Evolutionary conservation across 2,888 invertebrate species (phyloP).

Genomic region (Synergus gifuensis): DNA sequence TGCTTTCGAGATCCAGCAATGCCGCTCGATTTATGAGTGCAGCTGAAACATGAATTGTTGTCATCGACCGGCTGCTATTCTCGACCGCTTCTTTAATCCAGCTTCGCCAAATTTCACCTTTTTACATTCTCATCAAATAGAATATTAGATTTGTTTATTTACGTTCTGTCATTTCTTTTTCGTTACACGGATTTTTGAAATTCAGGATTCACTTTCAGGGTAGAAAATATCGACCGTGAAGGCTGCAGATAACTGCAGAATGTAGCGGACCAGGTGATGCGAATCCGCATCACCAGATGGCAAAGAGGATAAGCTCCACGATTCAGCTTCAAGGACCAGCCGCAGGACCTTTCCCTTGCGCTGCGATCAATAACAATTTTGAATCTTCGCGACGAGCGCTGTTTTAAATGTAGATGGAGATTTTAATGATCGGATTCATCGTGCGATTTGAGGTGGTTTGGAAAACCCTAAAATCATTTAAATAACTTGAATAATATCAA

Average conservation of each 20-base stretch:
- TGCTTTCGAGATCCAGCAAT: constrained; percentile 16
- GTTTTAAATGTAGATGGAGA: background rate
- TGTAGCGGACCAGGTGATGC: constrained; percentile 67
- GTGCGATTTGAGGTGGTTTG: too few relatives aligned
- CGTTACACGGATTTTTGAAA: constrained; percentile 32
- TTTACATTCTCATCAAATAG: too few relatives aligned
- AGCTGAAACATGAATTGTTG: constrained; percentile 43
- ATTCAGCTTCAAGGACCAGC: constrained; percentile 48
- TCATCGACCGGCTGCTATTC: background rate
- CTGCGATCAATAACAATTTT: constrained; percentile 49
- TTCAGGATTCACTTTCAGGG: constrained; percentile 30
- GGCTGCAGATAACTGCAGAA: constrained; percentile 71
- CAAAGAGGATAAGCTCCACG: constrained; percentile 70
- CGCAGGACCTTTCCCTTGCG: constrained; percentile 51
- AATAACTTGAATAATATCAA: too few relatives aligned
- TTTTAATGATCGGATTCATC: background rate
- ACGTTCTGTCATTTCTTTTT: constrained; percentile 19
- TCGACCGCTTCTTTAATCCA: background rate
- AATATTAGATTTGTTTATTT: background rate
- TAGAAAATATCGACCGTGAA: constrained; percentile 74
- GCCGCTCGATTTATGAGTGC: constrained; percentile 59
- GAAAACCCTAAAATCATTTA: too few relatives aligned
- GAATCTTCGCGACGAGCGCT: background rate
- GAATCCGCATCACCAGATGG: constrained; percentile 74
- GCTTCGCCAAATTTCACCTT: background rate